Base-by-base conservation (phyloP, 2,113 vertebrate species). In the Mustela nigripes region DNA sequence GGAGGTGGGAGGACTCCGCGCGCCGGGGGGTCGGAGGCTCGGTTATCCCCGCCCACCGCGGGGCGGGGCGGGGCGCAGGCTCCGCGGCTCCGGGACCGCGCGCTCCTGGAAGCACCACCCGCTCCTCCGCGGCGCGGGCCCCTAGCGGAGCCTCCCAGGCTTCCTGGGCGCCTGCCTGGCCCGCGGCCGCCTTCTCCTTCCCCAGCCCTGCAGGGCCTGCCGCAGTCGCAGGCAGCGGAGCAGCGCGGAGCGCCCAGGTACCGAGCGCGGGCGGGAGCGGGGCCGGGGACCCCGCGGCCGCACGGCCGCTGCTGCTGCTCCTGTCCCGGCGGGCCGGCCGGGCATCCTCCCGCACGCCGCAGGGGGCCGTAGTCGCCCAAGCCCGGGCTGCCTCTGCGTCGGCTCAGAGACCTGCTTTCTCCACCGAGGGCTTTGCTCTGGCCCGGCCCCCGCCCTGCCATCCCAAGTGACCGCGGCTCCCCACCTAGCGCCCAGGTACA, bases 221-320 rank as follows among this genome's bases (percentile, higher is more conserved):
- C 99, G 99, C 65, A 97, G 98, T 97, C 98, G 98, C 26, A 95
- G 98, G 96, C 99, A 98, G 93, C 97, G 98, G 97, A 99, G 98
- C 5, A 98, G 98, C 9, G 96, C 97, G 0, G 97, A 74, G 93
- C 91, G 96, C 95, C 93, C 96, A 98, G 98, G 98, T 97, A 97
- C 95, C 33, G 97, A 24, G 96, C 98, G 31, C 98, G 95, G 5
- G 98, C 98, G 65, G 99, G 98, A 71, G 98, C 94, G 87, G 89
- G 78, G n/a, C 76, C 58, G 4, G 84, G 11, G 26, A 62, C 58
- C 42, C 19, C 14, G 83, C 45, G 53, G 69, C 83, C 92, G 96
- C 91, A 69, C 94, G 60, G 79, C 84, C 31, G 78, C 87, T 24
- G 94, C 89, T 33, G 39, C 76, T 19, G 42, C 76, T 45, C 58